These are phyloP conservation scores for Anodontia alba DNA, from an alignment of 2,888 invertebrate species.

Conservation along the genomic window DNA sequence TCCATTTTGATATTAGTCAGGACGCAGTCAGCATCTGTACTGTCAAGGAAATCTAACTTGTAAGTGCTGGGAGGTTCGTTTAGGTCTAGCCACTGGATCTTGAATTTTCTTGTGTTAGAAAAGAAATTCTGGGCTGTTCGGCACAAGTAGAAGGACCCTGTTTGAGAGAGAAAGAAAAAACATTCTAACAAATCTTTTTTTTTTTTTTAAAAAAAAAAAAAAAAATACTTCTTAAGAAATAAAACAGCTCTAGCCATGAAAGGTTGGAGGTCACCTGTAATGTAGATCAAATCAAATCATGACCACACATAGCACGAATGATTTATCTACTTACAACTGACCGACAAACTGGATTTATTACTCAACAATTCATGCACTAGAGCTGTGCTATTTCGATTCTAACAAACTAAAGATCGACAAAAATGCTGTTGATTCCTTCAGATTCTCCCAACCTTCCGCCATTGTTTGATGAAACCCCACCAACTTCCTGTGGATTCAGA, in stretches of 20 bases:
- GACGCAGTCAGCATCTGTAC: conserved; percentile 86
- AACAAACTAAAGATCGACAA: no score
- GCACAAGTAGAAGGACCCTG: conserved; percentile 88
- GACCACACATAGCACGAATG: not conserved
- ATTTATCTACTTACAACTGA: no score
- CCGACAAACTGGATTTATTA: no score
- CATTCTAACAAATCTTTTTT: not conserved
- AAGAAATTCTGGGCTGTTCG: conserved; percentile 96
- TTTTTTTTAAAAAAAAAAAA: not conserved
- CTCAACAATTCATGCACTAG: no score
- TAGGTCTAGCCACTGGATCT: conserved; percentile 92
- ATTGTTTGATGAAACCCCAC: no score
- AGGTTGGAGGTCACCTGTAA: no score
- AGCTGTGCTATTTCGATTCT: no score
- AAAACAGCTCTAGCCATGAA: no score
- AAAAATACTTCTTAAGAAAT: no score
- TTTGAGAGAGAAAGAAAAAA: conserved; percentile 32
- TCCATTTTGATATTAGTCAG: conserved; percentile 93
- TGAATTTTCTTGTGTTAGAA: conserved; percentile 91
- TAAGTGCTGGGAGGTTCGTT: conserved; percentile 87
- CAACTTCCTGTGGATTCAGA: no score
- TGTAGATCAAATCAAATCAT: not conserved
- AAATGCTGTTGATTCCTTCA: no score
- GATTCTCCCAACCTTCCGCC: no score
- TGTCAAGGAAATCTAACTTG: conserved; percentile 95